A percentile compares a stretch with the other conserved stretches of the same genome.
These are phyloP conservation scores for Lagopus leucura DNA, from an alignment of 2,113 vertebrate species.

Conservation along the genomic window DNA sequence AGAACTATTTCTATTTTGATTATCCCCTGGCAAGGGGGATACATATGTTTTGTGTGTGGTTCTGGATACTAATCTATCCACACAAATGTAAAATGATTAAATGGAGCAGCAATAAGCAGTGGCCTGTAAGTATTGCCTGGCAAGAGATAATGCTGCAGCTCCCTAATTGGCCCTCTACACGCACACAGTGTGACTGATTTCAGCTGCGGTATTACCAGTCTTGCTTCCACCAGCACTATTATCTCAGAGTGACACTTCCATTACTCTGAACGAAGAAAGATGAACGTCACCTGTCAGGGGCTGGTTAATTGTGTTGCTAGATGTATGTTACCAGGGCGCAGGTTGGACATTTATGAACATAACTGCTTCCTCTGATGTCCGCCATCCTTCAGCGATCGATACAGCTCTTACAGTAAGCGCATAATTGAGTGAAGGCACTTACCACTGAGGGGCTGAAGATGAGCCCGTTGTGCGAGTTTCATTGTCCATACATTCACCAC, in stretches of 20 bases:
- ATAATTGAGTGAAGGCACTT: conserved; percentile 86
- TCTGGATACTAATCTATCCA: conserved; percentile 53
- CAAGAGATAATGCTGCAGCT: conserved; percentile 77
- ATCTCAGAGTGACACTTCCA: conserved; percentile 93
- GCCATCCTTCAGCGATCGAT: conserved; percentile 86
- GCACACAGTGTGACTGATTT: conserved; percentile 81
- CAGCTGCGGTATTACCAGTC: conserved; percentile 78
- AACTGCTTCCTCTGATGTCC: conserved; percentile 84
- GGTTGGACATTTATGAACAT: conserved; percentile 90
- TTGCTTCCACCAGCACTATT: conserved; percentile 87
- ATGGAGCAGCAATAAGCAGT: conserved; percentile 64
- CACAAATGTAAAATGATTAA: conserved; percentile 73
- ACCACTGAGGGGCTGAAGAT: conserved; percentile 76
- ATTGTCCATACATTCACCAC: conserved; percentile 79
- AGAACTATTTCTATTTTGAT: conserved; percentile 39
- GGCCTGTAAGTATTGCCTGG: conserved; percentile 73
- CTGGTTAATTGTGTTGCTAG: conserved; percentile 96
- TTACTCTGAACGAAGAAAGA: conserved; percentile 93
- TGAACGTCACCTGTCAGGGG: conserved; percentile 92
- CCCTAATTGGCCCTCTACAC: conserved; percentile 83
- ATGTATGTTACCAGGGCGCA: conserved; percentile 87
- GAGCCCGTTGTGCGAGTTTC: conserved; percentile 76
- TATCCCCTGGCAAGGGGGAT: conserved; percentile 7
- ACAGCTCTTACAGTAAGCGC: conserved; percentile 80
- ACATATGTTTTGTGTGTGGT: conserved; percentile 23